phyloP scores from a whole-genome alignment of 1,140 invertebrate genomes.

The Formica selysi region DNA sequence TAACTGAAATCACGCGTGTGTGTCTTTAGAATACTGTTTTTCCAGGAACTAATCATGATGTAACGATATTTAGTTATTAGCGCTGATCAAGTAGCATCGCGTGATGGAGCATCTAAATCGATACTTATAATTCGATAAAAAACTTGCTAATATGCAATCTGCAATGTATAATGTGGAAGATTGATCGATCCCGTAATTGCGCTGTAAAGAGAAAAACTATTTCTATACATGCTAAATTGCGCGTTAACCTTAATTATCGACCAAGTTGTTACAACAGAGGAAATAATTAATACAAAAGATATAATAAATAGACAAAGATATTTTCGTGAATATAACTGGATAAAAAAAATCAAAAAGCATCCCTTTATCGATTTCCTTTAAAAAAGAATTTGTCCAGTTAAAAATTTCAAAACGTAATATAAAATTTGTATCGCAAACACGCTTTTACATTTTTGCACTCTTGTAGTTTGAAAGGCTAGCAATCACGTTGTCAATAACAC shows the following conservation, averaged over 20 bases:
- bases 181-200: conserved; percentile 15
- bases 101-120: background rate
- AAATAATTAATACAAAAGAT: background rate
- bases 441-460: background rate
- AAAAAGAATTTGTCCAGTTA: background rate
- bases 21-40: background rate
- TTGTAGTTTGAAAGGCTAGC: background rate
- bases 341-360: background rate
- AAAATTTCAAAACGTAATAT: background rate
- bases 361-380: background rate
- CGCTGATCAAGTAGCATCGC: background rate
- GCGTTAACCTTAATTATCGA: background rate
- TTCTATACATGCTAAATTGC: background rate
- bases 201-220: conserved; percentile 8
- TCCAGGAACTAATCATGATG: background rate
- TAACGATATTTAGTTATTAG: background rate
- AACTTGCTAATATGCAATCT: background rate
- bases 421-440: background rate
- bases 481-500: conserved; percentile 42
- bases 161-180: conserved; percentile 7
- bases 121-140: conserved; percentile 8
- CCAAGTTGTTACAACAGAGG: background rate
- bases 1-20: background rate
- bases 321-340: background rate
- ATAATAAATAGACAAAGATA: background rate